These are phyloP conservation scores for Drusus annulatus DNA, from an alignment of 1,140 invertebrate genomes.

Conservation along the genomic window DNA sequence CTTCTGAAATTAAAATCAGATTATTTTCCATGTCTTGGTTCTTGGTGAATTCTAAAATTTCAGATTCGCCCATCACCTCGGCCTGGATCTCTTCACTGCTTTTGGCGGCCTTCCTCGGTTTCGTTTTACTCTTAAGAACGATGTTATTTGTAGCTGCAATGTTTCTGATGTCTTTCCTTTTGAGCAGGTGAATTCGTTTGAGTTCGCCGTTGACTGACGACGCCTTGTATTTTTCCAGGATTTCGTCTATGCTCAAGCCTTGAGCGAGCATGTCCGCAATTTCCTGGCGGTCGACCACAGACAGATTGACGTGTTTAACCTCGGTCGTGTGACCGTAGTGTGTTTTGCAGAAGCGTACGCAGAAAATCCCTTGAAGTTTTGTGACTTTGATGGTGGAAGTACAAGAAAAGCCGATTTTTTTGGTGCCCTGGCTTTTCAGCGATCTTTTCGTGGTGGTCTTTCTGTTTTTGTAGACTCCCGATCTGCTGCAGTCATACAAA, in stretches of 20 bases:
- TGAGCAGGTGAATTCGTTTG: constrained; percentile 2
- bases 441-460: background rate
- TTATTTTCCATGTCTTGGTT: background rate
- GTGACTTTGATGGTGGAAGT: constrained; percentile 20
- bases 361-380: constrained; percentile 1
- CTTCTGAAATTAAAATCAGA: constrained; percentile 4
- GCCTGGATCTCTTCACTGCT: background rate
- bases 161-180: constrained; percentile 6
- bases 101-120: background rate
- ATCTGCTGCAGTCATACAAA: constrained; percentile 14
- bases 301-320: background rate
- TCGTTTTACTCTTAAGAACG: background rate
- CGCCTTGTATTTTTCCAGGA: constrained; percentile 16
- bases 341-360: constrained; percentile 14
- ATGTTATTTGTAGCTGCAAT: constrained; percentile 6
- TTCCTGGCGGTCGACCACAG: constrained; percentile 5
- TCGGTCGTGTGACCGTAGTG: constrained; percentile 14
- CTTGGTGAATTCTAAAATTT: background rate
- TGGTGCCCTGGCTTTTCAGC: constrained; percentile 15
- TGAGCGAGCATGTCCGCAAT: constrained; percentile 2
- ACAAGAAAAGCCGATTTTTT: constrained; percentile 17
- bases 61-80: background rate
- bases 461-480: constrained; percentile 6
- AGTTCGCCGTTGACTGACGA: background rate
- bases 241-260: background rate